Conservation (phyloP, 2,888 invertebrate species). For the Lasioglossum calceatum region DNA sequence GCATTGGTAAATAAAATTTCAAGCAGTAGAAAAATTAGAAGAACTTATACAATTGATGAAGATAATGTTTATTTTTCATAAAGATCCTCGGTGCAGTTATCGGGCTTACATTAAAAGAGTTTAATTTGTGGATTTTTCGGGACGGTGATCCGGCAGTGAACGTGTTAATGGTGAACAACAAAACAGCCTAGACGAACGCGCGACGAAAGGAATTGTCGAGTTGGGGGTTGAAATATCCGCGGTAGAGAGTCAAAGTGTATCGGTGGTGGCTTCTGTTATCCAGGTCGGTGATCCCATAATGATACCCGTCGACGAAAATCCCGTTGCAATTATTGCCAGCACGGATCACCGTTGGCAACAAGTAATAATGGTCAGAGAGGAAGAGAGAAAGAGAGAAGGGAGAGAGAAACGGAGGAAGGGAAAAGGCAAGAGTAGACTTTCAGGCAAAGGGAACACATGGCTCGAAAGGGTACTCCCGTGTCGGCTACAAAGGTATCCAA, state of each 20-base stretch:
- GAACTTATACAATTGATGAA: neutral
- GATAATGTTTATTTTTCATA: neutral
- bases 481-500: constrained; percentile 82
- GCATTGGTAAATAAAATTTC: neutral
- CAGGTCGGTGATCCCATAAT: constrained; percentile 24
- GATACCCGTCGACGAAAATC: constrained; percentile 46
- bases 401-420: constrained; percentile 19
- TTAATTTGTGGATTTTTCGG: neutral
- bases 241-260: neutral
- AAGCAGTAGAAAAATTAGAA: neutral
- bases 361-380: constrained; percentile 41
- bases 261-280: constrained; percentile 6
- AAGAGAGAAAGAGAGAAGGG: constrained; percentile 13
- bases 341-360: constrained; percentile 44
- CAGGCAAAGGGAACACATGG: constrained; percentile 80
- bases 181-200: neutral
- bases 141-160: neutral
- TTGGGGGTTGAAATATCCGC: neutral
- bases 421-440: constrained; percentile 31
- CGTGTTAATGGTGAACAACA: neutral
- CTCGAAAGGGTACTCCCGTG: constrained; percentile 78
- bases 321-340: constrained; percentile 48
- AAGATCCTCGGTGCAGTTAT: too few species aligned
- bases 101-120: neutral
- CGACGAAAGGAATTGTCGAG: neutral